Base-by-base conservation (phyloP, 2,113 vertebrate genomes). In the Notothenia coriiceps region DNA sequence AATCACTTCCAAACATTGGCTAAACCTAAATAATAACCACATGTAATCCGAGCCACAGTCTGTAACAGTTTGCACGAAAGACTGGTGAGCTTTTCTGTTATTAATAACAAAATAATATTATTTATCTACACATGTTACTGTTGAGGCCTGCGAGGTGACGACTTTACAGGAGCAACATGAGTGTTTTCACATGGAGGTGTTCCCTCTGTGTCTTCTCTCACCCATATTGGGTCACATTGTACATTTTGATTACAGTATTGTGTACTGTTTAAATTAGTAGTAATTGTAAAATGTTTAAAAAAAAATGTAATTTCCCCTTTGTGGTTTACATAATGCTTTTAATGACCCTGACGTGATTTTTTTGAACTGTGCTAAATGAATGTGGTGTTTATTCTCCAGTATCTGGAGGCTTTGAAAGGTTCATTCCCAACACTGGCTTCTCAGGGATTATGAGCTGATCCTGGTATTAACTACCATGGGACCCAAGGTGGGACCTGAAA, bases 211-310 rank as follows among this genome's bases (percentile, higher is more conserved):
- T 92, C 5, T 0, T 87, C 87, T 79, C 92, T 96, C 87, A 94
- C 98, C 97, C 98, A 99, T 93, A 98, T 93, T 99, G 98, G 98
- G 98, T 92, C 84, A 78, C 12, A 57, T 74, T 97, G 96, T 97
- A 96, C 91, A 97, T 96, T 94, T 56, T 88, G 91, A 96, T 94
- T 88, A 86, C 97, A 97, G 98, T 98, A 96, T 95, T 97, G 93
- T 97, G 94, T 97, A 98, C 97, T 98, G 97, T 96, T 85, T 54
- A 76, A 82, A 89, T 75, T 63, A 25, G 83, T 87, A 92, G 87
- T 74, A 70, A 86, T 75, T 92, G 88, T 90, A 82, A 80, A 93
- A 92, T 86, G 90, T 88, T 89, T 0, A 8, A 40, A 40, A 40
- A 40, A 6, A 91, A 88, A 93, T 89, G 84, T 92, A 82, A 90